Evolutionary conservation across 2,888 invertebrate species (phyloP).

Genomic region (Siphlonurus alternatus): DNA sequence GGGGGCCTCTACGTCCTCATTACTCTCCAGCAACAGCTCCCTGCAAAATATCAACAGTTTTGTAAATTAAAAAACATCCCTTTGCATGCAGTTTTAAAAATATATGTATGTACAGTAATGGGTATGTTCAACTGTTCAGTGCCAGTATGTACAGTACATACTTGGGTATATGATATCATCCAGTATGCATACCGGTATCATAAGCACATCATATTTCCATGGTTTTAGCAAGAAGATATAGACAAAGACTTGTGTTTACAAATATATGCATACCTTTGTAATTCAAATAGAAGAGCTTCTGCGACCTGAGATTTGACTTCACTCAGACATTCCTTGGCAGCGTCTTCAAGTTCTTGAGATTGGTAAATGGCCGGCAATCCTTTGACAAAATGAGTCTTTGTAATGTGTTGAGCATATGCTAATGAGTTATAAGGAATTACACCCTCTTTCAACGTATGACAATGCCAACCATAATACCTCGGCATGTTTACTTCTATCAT

Average conservation of each 20-base stretch:
- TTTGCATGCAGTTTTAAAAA: not conserved
- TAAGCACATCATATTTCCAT: too few relatives aligned
- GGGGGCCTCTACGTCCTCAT: slow-evolving; percentile 11
- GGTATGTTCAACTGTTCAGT: not conserved
- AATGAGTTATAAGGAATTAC: slow-evolving; percentile 47
- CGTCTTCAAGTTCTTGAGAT: slow-evolving; percentile 26
- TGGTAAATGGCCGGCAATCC: slow-evolving; percentile 42
- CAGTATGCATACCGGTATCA: not conserved
- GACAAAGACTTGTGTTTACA: too few relatives aligned
- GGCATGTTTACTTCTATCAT: slow-evolving; percentile 68
- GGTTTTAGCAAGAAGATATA: too few relatives aligned
- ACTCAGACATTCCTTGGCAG: slow-evolving; percentile 24
- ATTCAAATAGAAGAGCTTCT: slow-evolving; percentile 46
- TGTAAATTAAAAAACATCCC: not conserved
- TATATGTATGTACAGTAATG: not conserved
- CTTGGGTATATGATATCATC: too few relatives aligned
- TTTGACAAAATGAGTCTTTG: slow-evolving; percentile 54
- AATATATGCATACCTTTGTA: slow-evolving; percentile 38
- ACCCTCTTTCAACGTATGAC: slow-evolving; percentile 41
- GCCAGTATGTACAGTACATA: not conserved
- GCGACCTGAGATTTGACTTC: slow-evolving; percentile 41
- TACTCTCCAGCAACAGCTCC: slow-evolving; percentile 15
- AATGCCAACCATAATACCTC: slow-evolving; percentile 59
- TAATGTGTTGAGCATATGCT: slow-evolving; percentile 52
- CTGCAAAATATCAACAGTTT: not conserved